phyloP scores from a whole-genome alignment of 2,113 vertebrate species.

The mouse (Mus musculus) region DNA sequence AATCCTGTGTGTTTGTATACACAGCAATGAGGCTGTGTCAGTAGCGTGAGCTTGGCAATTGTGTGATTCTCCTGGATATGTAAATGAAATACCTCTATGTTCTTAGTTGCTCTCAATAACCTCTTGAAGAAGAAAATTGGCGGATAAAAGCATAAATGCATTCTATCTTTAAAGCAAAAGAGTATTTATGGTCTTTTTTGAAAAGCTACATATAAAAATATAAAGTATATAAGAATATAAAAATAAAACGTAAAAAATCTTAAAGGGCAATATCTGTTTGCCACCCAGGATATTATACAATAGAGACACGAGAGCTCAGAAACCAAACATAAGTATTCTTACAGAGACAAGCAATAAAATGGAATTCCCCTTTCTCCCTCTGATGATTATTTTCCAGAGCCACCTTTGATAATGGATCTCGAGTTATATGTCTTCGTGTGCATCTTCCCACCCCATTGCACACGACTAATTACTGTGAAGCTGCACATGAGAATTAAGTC shows the following conservation, averaged over 20 bases:
- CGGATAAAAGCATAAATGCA: background rate
- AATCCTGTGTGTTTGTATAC: background rate
- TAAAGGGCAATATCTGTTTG: background rate
- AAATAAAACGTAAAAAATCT: background rate
- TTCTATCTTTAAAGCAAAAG: background rate
- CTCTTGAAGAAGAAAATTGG: background rate
- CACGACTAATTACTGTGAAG: conserved; percentile 68
- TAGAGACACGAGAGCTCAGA: conserved; percentile 10
- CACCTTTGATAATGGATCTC: conserved; percentile 64
- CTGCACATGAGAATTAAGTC: conserved; percentile 56
- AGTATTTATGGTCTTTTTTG: background rate
- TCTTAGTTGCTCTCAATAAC: conserved; percentile 3
- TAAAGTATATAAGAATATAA: background rate
- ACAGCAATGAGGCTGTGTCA: background rate
- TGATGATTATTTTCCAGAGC: conserved; percentile 39
- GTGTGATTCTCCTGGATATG: background rate
- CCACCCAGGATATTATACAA: conserved; percentile 16
- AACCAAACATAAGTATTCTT: background rate
- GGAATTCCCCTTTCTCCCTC: conserved; percentile 17
- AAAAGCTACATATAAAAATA: background rate
- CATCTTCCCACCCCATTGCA: conserved; percentile 44
- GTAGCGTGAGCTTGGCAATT: background rate
- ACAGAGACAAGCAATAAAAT: conserved; percentile 24
- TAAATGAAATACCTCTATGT: conserved; percentile 18
- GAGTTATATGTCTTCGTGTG: conserved; percentile 49